Percentiles rank a stretch among this genome's conserved stretches.
These are phyloP conservation scores for Pediacus dermestoides DNA, from an alignment of 2,888 invertebrate genomes.

Conservation along the genomic window DNA sequence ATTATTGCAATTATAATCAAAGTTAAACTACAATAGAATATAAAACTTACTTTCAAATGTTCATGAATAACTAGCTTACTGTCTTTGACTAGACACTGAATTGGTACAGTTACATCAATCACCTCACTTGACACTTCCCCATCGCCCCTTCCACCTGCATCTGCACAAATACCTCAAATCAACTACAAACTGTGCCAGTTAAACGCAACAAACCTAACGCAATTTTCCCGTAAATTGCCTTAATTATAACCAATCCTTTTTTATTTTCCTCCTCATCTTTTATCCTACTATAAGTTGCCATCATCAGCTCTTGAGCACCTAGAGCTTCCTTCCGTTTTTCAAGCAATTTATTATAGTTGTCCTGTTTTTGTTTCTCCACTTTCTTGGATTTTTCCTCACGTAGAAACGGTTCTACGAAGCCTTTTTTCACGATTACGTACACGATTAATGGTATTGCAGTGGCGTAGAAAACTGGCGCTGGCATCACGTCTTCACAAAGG, in stretches of 20 bases:
- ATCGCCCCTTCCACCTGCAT: constrained; percentile 28
- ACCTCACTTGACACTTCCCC: constrained; percentile 52
- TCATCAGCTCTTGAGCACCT: constrained; percentile 86
- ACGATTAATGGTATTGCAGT: constrained; percentile 81
- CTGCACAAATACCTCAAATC: constrained; percentile 18
- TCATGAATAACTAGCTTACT: constrained; percentile 83
- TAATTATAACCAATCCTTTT: constrained; percentile 79
- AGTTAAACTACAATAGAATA: constrained; percentile 8
- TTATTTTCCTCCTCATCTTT: constrained; percentile 75
- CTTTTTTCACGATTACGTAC: constrained; percentile 77
- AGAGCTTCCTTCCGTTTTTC: constrained; percentile 82
- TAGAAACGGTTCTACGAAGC: constrained; percentile 80
- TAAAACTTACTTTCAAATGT: constrained; percentile 70
- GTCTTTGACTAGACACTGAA: constrained; percentile 91
- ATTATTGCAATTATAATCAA: constrained; percentile 28
- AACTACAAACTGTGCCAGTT: no score
- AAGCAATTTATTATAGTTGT: constrained; percentile 71
- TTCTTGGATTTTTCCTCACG: constrained; percentile 74
- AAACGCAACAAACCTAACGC: constrained; percentile 40
- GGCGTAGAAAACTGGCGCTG: constrained; percentile 90
- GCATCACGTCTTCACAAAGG: constrained; percentile 84
- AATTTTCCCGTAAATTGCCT: constrained; percentile 78
- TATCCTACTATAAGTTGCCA: constrained; percentile 81
- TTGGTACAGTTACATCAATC: constrained; percentile 89
- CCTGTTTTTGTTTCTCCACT: constrained; percentile 76